Conservation (phyloP, 2,113 vertebrate genomes). For the Oriolus oriolus region DNA sequence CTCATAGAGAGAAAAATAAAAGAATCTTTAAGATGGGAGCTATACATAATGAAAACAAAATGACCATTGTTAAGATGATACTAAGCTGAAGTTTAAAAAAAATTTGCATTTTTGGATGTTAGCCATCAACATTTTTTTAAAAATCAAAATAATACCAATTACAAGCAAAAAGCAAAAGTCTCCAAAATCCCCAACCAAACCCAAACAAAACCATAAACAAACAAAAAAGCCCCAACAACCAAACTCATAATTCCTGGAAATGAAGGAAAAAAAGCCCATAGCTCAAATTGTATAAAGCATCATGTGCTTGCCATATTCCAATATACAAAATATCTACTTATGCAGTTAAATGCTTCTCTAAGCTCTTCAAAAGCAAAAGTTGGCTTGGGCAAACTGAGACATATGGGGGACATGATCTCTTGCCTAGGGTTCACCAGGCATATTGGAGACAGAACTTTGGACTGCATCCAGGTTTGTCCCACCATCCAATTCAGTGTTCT, state of each 20-base stretch:
- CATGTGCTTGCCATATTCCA: background rate
- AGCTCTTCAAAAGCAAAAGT: background rate
- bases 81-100: background rate
- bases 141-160: background rate
- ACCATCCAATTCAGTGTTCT: background rate
- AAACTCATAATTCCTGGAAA: background rate
- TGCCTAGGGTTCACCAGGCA: background rate
- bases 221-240: fast-evolving
- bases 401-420: background rate
- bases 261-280: background rate
- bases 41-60: background rate
- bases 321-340: background rate
- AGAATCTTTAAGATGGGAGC: background rate
- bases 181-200: fast-evolving
- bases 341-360: background rate
- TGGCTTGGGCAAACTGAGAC: background rate
- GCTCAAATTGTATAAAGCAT: background rate
- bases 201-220: background rate
- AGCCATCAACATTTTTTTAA: background rate
- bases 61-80: background rate
- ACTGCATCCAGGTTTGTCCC: background rate
- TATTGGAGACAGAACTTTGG: background rate
- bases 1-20: background rate
- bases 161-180: background rate
- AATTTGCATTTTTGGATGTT: background rate